Base-by-base conservation (phyloP, 2,113 vertebrate species). In the Triplophysa tibetana region DNA sequence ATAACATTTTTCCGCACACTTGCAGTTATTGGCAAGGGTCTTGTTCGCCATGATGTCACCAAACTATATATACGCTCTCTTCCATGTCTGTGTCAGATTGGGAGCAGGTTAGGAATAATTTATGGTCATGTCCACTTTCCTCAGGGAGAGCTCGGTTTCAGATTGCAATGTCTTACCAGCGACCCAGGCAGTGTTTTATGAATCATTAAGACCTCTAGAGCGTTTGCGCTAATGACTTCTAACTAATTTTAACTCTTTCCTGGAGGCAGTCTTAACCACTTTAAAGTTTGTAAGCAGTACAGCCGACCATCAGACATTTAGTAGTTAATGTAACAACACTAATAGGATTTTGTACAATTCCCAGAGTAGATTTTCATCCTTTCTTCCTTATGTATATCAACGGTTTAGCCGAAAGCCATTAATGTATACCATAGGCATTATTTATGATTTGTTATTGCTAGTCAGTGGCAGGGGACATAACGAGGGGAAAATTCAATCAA, bases 1-100 rank as follows among this genome's bases (percentile, higher is more conserved):
- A 23, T 60, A 65, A 74, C 58, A 64, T 77, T 58, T 61, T 56
- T 67, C 50, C 60, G 58, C 60, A 70, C 50, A 33, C 74, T 70
- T 21, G 26, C 21, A 23, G 9, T 24, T 33, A 21, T 26, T 13
- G 10, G 29, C 67, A 62, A 56, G 50, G 68, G 77, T 26, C 60
- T 62, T 19, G 43, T 74, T 73, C 17, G 61, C 21, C 8, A 19
- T 10, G n/a, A 70, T 33, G 29, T 74, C 33, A 33, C 17, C 8
- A 1, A 58, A 64, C 16, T 38, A 19, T 74, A 69, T 69, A 21
- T 66, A 19, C 19, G 58, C 58, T 38, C 52, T 48, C 19, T 21
- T 41, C 38, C 50, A 73, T 72, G 43, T 77, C 62, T 69, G n/a
- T 66, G 74, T 72, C 52, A 45, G 56, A 64, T 69, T 26, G 9